A percentile compares a stretch with the other conserved stretches of the same genome.
These are phyloP conservation scores for Callospermophilus lateralis DNA, from an alignment of 2,113 vertebrate genomes.

Conservation along the genomic window DNA sequence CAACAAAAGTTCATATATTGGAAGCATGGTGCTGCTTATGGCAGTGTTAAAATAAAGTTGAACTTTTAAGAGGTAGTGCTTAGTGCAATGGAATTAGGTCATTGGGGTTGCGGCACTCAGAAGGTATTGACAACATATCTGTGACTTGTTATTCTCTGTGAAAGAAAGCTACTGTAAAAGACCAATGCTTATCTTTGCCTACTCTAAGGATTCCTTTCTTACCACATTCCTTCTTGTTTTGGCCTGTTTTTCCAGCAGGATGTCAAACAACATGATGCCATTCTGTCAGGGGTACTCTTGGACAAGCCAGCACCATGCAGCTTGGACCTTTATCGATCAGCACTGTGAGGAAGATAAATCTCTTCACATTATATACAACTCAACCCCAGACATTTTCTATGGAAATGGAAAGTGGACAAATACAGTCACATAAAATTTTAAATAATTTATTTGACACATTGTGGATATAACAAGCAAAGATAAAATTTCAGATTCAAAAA, in stretches of 20 bases:
- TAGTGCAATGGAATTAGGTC: neutral
- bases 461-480: neutral
- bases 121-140: neutral
- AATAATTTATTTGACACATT: neutral
- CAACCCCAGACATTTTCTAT: neutral
- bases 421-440: neutral
- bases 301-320: accelerated
- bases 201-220: no score
- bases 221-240: neutral
- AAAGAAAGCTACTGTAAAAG: neutral
- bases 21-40: neutral
- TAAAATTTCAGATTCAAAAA: neutral
- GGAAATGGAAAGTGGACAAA: neutral
- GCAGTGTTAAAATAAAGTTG: neutral
- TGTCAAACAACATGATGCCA: neutral
- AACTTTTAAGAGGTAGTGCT: neutral
- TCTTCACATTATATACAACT: neutral
- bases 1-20: neutral
- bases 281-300: neutral
- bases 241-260: no score
- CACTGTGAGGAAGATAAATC: neutral
- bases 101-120: neutral
- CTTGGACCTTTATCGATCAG: no score
- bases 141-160: neutral
- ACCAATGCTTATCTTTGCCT: accelerated